Conservation (phyloP, 2,797 vertebrate species). For the Orientallactaga sibirica region DNA sequence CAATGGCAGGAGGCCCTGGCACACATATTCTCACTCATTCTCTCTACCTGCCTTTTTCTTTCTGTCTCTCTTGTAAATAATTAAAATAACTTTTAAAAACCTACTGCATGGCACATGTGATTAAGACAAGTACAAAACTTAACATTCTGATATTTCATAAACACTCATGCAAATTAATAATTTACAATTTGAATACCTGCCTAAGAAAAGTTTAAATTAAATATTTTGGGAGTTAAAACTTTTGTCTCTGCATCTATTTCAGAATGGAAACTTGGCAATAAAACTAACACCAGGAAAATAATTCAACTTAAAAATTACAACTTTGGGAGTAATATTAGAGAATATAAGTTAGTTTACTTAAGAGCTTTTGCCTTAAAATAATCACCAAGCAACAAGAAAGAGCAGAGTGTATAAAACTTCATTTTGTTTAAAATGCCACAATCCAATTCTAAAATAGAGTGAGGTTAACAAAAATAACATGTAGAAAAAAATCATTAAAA, state of each 20-base stretch:
- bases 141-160: background rate
- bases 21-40: too few species aligned
- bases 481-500: background rate
- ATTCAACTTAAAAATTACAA: slow-evolving; percentile 6
- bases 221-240: slow-evolving; percentile 3
- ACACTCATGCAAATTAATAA: background rate
- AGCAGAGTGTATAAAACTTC: background rate
- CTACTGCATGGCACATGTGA: background rate
- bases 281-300: slow-evolving; percentile 42
- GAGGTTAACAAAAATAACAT: background rate
- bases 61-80: too few species aligned
- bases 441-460: slow-evolving; percentile 8
- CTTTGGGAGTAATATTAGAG: background rate
- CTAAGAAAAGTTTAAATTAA: slow-evolving; percentile 21
- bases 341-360: background rate
- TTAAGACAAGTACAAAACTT: background rate
- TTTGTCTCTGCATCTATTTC: background rate
- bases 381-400: background rate
- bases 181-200: background rate
- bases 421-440: background rate
- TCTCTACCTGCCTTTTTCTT: too few species aligned
- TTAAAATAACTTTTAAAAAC: too few species aligned
- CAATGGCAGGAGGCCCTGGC: too few species aligned
- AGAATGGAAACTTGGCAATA: background rate
- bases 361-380: background rate